These are phyloP conservation scores for Periophthalmus magnuspinnatus DNA, from an alignment of 2,797 vertebrate species.

Conservation along the genomic window DNA sequence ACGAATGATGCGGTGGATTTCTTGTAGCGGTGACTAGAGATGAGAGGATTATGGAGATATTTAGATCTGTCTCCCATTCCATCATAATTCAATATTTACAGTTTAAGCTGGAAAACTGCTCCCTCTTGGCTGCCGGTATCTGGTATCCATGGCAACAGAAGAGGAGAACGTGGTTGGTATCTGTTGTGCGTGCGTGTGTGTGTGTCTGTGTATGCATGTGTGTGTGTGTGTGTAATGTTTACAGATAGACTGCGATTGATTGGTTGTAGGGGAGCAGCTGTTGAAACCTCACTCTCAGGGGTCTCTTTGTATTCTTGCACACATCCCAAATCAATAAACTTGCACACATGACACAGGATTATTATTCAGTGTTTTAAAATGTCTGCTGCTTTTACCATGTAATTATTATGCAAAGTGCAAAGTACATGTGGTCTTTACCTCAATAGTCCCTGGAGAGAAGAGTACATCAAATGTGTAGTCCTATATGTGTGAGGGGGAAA, in stretches of 20 bases:
- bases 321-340: constrained; percentile 76
- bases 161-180: constrained; percentile 67
- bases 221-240: constrained; percentile 52
- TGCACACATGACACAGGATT: constrained; percentile 35
- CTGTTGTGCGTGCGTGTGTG: constrained; percentile 36
- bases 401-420: constrained; percentile 6
- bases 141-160: constrained; percentile 81
- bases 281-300: constrained; percentile 80
- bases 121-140: constrained; percentile 77
- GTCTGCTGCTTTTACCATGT: not conserved
- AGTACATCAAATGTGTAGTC: too few species aligned
- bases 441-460: constrained; percentile 10
- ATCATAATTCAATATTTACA: constrained; percentile 80
- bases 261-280: constrained; percentile 80
- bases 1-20: constrained; percentile 68
- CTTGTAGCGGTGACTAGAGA: constrained; percentile 62
- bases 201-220: constrained; percentile 24
- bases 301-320: constrained; percentile 79
- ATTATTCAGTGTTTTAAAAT: constrained; percentile 20
- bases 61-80: constrained; percentile 65
- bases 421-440: not conserved
- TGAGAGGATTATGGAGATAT: constrained; percentile 70
- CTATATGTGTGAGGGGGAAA: too few species aligned
- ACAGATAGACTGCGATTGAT: constrained; percentile 82
- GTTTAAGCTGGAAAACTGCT: constrained; percentile 76